A percentile compares a stretch with the other conserved stretches of the same genome.
These are phyloP conservation scores for Hybos culiciformis DNA, from an alignment of 2,888 invertebrate genomes.

Conservation along the genomic window DNA sequence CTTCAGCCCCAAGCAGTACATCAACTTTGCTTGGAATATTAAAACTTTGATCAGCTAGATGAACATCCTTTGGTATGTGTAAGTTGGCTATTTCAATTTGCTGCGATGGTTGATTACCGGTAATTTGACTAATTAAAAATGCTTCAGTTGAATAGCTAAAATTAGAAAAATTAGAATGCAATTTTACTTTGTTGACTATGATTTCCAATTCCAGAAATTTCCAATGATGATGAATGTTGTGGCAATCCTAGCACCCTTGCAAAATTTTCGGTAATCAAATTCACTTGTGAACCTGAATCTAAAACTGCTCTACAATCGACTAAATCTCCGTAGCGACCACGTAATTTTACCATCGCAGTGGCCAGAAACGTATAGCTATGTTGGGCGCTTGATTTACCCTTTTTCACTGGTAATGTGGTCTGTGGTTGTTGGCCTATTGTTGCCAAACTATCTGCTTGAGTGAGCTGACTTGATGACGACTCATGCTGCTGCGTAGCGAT, in stretches of 20 bases:
- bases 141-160: background rate
- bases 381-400: too few relatives aligned
- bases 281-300: background rate
- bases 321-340: background rate
- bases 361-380: background rate
- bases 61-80: background rate
- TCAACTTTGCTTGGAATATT: constrained; percentile 6
- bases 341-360: background rate
- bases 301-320: background rate
- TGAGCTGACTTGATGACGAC: too few relatives aligned
- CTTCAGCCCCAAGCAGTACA: constrained; percentile 8
- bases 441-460: too few relatives aligned
- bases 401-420: too few relatives aligned
- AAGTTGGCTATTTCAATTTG: background rate
- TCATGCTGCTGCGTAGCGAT: too few relatives aligned
- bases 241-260: too few relatives aligned
- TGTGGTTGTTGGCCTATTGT: too few relatives aligned
- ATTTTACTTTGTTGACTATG: background rate
- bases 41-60: constrained; percentile 4
- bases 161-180: too few relatives aligned
- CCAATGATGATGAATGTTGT: too few relatives aligned
- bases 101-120: background rate
- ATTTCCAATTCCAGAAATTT: background rate
- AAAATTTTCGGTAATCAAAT: background rate
- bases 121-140: background rate